phyloP scores from a whole-genome alignment of 2,113 vertebrate species.

The Ceyx margarethae region DNA sequence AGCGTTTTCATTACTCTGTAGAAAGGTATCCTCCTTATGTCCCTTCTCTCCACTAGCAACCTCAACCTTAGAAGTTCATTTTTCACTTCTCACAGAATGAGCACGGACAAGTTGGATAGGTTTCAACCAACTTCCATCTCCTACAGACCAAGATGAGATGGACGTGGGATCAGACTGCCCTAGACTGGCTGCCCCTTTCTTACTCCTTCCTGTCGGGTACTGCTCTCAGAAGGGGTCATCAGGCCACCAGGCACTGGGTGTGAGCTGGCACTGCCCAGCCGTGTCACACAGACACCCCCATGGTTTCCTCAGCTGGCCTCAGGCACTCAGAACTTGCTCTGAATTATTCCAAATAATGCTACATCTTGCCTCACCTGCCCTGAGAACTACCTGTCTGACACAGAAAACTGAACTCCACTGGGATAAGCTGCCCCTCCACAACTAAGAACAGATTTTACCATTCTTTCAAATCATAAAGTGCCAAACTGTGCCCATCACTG shows the following conservation, averaged over 20 bases:
- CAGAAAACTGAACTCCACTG: neutral
- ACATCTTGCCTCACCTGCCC: fast-evolving
- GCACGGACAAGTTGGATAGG: neutral
- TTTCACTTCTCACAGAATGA: neutral
- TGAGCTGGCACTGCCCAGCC: neutral
- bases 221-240: neutral
- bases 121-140: neutral
- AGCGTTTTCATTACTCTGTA: neutral
- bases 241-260: neutral
- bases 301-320: neutral
- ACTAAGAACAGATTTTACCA: neutral
- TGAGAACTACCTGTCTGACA: neutral
- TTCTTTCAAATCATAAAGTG: neutral
- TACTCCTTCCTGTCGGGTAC: neutral
- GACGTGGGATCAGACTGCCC: neutral
- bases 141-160: neutral
- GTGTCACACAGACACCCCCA: neutral
- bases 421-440: neutral
- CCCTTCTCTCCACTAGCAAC: neutral
- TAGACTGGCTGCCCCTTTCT: neutral
- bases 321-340: neutral
- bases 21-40: neutral
- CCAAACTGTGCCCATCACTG: neutral
- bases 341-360: neutral
- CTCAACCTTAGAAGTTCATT: neutral